Percentiles rank a stretch among this genome's conserved stretches.
phyloP scores from a whole-genome alignment of 2,113 vertebrate genomes.

The mouse (Mus musculus) region DNA sequence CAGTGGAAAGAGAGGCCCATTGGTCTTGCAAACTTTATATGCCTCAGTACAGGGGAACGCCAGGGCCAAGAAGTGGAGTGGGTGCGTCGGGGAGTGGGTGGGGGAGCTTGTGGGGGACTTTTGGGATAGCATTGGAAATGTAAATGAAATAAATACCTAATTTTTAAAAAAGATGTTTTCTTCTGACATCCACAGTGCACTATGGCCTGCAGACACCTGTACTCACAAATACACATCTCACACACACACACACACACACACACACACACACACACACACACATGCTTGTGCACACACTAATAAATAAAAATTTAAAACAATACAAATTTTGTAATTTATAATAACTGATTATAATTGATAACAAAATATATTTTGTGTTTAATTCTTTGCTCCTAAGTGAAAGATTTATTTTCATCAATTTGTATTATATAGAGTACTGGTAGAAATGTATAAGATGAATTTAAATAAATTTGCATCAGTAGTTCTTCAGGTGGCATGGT shows the following conservation, averaged over 20 bases:
- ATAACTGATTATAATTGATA: conserved; percentile 39
- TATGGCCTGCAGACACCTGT: neutral
- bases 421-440: conserved; percentile 40
- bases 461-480: conserved; percentile 27
- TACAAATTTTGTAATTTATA: neutral
- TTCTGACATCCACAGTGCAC: neutral
- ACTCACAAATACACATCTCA: neutral
- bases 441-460: conserved; percentile 64
- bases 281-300: neutral
- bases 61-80: too few species aligned
- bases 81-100: too few species aligned
- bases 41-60: too few species aligned
- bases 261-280: too few species aligned
- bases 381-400: conserved; percentile 34
- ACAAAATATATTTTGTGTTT: neutral
- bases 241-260: too few species aligned
- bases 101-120: too few species aligned
- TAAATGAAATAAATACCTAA: too few species aligned
- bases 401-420: conserved; percentile 30
- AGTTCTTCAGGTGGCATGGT: conserved; percentile 30
- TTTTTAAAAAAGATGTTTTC: too few species aligned
- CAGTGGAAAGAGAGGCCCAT: too few species aligned
- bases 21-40: too few species aligned
- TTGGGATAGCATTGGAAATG: too few species aligned
- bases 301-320: neutral